Evolutionary conservation across 2,113 vertebrate genomes (phyloP), one percentile per base, ranked within the genome.

Genomic region (Sturnira hondurensis): DNA sequence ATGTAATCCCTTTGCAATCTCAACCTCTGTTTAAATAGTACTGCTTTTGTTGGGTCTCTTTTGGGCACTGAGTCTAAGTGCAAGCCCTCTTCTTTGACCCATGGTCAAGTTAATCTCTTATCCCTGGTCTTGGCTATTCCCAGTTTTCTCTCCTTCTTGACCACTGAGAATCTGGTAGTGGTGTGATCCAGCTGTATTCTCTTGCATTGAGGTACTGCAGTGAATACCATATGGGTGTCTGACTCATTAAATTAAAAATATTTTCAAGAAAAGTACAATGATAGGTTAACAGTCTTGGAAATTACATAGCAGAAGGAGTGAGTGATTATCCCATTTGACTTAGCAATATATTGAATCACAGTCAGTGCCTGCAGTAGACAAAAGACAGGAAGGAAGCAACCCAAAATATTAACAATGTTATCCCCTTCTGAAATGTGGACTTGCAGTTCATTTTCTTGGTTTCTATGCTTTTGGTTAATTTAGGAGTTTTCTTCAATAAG

Each of bases 301-400:
- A 47, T 91, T 68, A 93, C n/a, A 77, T 82, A 83, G 65, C 82
- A 84, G 67, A 95, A 83, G 86, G 68, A 52, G 81, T 8, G 26
- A 61, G 47, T 56, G 71, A 86, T 70, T 47, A 76, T 93, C 56
- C 52, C 50, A 94, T 93, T 92, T 68, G 76, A 91, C 77, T 96
- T 91, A 92, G 80, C 13, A 76, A 65, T 33, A 56, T 80, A 86
- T 33, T 38, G 63, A 94, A 89, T 97, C 63, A 96, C 5, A 12
- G 22, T 1, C 8, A 93, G n/a, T 26, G 58, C 82, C 33, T 61
- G 43, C 47, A 80, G 67, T 74, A 89, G 91, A 78, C 52, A 88
- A 96, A 92, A 83, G 76, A 76, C 78, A 38, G 68, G 63, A 95
- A 86, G 89, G 80, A 97, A 89, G 31, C 65, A 94, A 93, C 61